Base-by-base conservation (phyloP, 1,140 invertebrate species). In the Drosophila kohkoa region DNA sequence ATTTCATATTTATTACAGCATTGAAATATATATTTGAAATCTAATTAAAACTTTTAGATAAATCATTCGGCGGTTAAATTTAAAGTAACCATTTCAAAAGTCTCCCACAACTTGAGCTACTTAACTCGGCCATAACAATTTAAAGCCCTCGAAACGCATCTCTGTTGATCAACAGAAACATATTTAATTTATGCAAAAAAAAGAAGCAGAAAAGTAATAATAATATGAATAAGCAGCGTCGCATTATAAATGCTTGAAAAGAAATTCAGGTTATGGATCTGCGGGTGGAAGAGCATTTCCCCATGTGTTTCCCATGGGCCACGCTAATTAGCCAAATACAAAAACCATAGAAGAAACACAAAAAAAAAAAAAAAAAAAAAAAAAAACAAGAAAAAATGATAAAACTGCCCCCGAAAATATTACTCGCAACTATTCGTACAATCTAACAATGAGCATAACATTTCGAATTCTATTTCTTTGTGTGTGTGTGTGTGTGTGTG, bases 251-350 rank as follows among this genome's bases (percentile, higher is more conserved):
- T 82, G 63, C 70, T 82, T 87, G 69, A 80, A 75, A 82, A 77
- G 81, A 83, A 83, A 85, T 82, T 85, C 52, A 63, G 73, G 63
- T 85, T 76, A 80, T 59, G 64, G 71, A 57, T 8, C 70, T 79
- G 82, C 82, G 82, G 82, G 75, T 77, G 78, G 65, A 75, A 70
- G 59, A 72, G 38, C 81, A 83, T 80, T 83, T 82, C 71, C 75
- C 74, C 76, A 81, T 82, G 38, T 79, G 72, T 76, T 86, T 86
- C 83, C 83, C 83, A 87, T 82, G 83, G 66, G 77, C 80, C 75
- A 87, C 83, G 77, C 83, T 87, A 87, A 87, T 87, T 87, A 87
- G 83, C 85, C 85, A 87, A 87, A 87, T 80, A 87, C 72, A 82
- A 82, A 79, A 86, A 68, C 32, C 57, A 48, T 7, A 13, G 64